Base-by-base conservation (phyloP, 2,888 invertebrate genomes). In the Matsumyia berberina region DNA sequence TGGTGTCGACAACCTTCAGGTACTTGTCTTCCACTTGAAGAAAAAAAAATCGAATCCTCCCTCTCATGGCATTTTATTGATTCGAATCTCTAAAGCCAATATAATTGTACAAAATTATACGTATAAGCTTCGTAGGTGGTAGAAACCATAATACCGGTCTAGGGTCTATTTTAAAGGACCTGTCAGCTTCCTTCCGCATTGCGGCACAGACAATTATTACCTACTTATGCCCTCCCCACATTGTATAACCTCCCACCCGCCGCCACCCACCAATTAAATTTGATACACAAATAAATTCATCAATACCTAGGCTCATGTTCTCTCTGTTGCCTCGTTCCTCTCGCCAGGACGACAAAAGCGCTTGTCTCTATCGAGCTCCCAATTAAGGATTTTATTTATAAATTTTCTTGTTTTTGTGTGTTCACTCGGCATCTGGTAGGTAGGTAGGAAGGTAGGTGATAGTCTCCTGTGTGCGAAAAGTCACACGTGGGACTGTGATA, bases 401-500 rank as follows among this genome's bases (percentile, higher is more conserved):
- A 31, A 33, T 15, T 33, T 49, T 37, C n/a, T n/a, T 33, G 15
- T 42, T 12, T 42, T 42, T 15, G 12, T 15, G 5, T 42, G 15
- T 42, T 42, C n/a, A n/a, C n/a, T n/a, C 15, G n/a, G n/a, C 39
- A 12, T 42, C 15, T 24, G 24, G 24, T 24, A 24, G 24, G 24
- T 24, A 24, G 24, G 24, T 24, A 24, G 1, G 5, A 4, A 24
- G 24, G 24, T 24, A 24, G 1, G 5, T 2, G n/a, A 12, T 24
- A 24, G 37, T 33, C n/a, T 12, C 1, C 15, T 11, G 31, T 37
- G 69, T 70, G 70, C 44, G 70, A 70, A 70, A 70, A 55, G 19
- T 12, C 69, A 49, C 62, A 80, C 69, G 77, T 78, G 77, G 62
- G 53, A 53, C 37, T 62, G 33, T 66, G 77, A 77, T 69, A 77